Evolutionary conservation across 2,888 invertebrate species (phyloP).

Genomic region (Limenitis arthemis): DNA sequence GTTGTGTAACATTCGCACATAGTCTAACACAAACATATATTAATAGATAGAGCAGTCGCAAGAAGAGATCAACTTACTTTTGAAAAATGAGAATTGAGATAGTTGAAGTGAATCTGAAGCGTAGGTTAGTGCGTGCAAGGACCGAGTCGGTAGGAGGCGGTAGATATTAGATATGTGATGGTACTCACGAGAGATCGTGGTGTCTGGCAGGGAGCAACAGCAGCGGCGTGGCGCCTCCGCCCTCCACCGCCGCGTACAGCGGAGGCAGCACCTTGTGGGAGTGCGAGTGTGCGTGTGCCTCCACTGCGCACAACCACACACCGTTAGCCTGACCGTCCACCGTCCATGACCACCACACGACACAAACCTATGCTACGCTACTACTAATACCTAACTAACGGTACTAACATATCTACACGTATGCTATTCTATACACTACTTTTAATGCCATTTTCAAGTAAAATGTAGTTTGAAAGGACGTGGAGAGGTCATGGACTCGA

Average conservation of each 20-base stretch:
- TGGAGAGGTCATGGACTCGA: background rate
- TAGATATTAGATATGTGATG: conserved; percentile 1
- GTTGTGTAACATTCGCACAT: too few relatives aligned
- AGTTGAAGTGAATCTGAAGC: conserved; percentile 4
- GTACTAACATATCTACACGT: background rate
- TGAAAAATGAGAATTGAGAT: conserved; percentile 1
- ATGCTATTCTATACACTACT: background rate
- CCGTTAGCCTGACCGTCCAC: conserved; percentile 14
- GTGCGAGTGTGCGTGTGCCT: conserved; percentile 49
- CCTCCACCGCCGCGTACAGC: conserved; percentile 63
- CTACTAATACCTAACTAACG: too few relatives aligned
- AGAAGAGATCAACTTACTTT: conserved; percentile 3
- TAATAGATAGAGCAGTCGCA: background rate
- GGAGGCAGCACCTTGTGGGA: conserved; percentile 63
- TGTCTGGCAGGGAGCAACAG: conserved; percentile 46
- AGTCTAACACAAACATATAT: too few relatives aligned
- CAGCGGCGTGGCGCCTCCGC: conserved; percentile 34
- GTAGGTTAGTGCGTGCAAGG: conserved; percentile 15
- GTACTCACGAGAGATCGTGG: conserved; percentile 49
- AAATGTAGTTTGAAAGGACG: background rate
- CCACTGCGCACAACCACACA: conserved; percentile 51
- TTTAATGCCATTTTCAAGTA: too few relatives aligned
- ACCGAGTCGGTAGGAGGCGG: background rate
- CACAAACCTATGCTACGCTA: conserved; percentile 14
- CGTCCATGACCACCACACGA: conserved; percentile 5